Evolutionary conservation across 2,888 invertebrate species (phyloP), one percentile per base, ranked within the genome.

Genomic region (Helobdella robusta): DNA sequence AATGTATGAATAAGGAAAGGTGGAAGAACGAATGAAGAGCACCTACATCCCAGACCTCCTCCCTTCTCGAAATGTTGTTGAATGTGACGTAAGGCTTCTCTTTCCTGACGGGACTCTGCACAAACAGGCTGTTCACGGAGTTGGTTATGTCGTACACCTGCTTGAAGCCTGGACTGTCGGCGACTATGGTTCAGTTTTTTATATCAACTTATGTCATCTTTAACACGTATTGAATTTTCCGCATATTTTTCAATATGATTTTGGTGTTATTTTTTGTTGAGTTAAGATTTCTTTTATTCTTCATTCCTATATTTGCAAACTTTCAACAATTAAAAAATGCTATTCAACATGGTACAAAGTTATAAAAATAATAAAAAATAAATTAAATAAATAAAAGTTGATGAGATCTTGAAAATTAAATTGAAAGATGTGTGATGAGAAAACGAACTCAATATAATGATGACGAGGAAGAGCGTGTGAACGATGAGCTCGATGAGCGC

Each of bases 401-500:
- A 52, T 15, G 6, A 52, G 11, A 20, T 52, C 20, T 52, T 11
- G 8, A 52, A 52, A 20, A 20, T 18, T 11, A 15, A 8, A 23
- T 15, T 18, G 20, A 48, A 48, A n/a, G 23, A 3, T 56, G 32
- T 1, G n/a, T 1, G 32, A 56, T 30, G n/a, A 44, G 30, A 61
- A 25, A 40, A 23, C 18, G 23, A 40, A 62, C 62, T 62, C 18
- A 50, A 62, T 23, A 62, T 46, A 28, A 62, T 62, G 32, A 50
- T 30, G 50, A 62, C 15, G 48, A 62, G 62, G 50, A 62, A 62
- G 30, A 48, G 30, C 30, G 46, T 46, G 46, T 62, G 62, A 28
- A 62, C 32, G 32, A 62, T 30, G 48, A 62, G 62, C 34, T 62
- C 62, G 1, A 62, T 62, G 25, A 62, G 62, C 4, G 62, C 62